phyloP scores from a whole-genome alignment of 2,797 vertebrate species.

The Podargus strigoides region DNA sequence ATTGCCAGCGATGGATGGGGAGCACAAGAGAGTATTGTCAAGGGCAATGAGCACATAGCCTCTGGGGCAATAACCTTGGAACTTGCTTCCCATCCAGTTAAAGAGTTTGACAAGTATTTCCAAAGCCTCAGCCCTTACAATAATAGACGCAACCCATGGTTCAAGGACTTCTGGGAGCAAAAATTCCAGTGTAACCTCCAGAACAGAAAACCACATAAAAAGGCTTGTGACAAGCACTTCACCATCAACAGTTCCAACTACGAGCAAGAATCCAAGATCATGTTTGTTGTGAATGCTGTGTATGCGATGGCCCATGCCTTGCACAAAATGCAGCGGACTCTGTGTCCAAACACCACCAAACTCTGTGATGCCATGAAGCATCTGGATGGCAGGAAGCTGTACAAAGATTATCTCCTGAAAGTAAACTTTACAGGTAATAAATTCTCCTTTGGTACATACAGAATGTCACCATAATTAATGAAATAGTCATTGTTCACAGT shows the following conservation, averaged over 20 bases:
- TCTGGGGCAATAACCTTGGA: constrained; percentile 95
- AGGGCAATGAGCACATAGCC: constrained; percentile 92
- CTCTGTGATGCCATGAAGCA: constrained; percentile 93
- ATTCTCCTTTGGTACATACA: neutral
- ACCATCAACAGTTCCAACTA: constrained; percentile 87
- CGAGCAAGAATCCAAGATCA: constrained; percentile 98
- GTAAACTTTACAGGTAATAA: constrained; percentile 94
- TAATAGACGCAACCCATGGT: constrained; percentile 96
- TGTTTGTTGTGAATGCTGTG: constrained; percentile 98
- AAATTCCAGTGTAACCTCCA: constrained; percentile 92
- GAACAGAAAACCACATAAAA: constrained; percentile 71
- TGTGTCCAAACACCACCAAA: constrained; percentile 92
- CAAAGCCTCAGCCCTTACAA: constrained; percentile 85
- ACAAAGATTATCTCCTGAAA: constrained; percentile 94
- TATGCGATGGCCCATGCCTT: constrained; percentile 95
- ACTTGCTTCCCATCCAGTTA: constrained; percentile 88
- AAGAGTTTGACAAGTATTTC: constrained; percentile 92
- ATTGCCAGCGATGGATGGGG: constrained; percentile 98
- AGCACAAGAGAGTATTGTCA: constrained; percentile 94
- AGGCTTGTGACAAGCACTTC: constrained; percentile 83
- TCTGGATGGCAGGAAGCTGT: constrained; percentile 90
- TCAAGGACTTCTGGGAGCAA: constrained; percentile 98
- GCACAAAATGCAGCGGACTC: constrained; percentile 91
- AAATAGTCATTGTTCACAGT: neutral
- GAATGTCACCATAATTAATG: neutral